phyloP scores from a whole-genome alignment of 1,140 invertebrate genomes.

The Oreohelix idahoensis region DNA sequence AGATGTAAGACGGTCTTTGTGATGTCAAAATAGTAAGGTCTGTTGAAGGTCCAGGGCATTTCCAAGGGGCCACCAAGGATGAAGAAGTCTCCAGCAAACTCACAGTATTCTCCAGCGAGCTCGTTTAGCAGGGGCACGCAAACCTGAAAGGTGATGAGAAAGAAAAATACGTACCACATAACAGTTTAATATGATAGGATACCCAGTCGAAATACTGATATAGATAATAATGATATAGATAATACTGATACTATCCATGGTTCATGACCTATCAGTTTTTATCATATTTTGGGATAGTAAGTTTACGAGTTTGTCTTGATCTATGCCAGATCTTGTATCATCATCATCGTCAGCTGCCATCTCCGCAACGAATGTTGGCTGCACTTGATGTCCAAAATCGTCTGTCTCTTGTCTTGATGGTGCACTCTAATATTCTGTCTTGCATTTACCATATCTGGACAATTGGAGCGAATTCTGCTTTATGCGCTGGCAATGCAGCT shows the following conservation, averaged over 20 bases:
- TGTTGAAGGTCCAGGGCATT: constrained; percentile 46
- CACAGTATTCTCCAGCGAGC: constrained; percentile 32
- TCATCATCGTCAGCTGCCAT: too few species aligned
- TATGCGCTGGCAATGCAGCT: too few species aligned
- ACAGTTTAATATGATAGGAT: neutral
- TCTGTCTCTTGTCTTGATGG: too few species aligned
- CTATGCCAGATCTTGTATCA: too few species aligned
- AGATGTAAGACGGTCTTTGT: constrained; percentile 35
- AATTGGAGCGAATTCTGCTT: too few species aligned
- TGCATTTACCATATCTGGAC: too few species aligned
- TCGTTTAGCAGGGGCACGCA: neutral
- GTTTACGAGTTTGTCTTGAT: too few species aligned
- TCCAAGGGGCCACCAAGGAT: constrained; percentile 49
- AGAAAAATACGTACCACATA: neutral
- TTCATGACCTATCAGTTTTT: neutral
- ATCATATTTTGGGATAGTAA: too few species aligned
- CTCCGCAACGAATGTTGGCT: too few species aligned
- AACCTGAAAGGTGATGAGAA: constrained; percentile 11
- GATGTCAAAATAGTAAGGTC: constrained; percentile 42
- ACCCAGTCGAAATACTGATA: neutral
- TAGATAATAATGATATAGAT: neutral
- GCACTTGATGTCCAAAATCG: too few species aligned
- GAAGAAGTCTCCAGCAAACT: constrained; percentile 51
- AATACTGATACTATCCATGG: neutral
- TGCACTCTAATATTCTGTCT: too few species aligned